Percentiles rank a stretch among this genome's conserved stretches.
Conservation (phyloP, 1,140 invertebrate genomes). For the Megalopta genalis region DNA sequence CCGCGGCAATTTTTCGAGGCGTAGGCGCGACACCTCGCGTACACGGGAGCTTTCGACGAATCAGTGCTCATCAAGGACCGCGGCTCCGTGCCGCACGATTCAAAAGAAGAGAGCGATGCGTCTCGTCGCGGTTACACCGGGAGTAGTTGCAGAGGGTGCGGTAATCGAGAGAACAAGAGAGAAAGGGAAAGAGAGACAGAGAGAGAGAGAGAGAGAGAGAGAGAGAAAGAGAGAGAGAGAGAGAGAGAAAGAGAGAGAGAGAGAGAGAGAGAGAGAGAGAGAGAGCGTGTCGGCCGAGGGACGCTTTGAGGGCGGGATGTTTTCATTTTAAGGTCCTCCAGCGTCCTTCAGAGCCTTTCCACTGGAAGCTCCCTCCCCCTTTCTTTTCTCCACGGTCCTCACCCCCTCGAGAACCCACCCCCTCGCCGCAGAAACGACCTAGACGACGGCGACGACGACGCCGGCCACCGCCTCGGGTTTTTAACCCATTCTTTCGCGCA, state of each 20-base stretch:
- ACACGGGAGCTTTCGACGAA: slow-evolving; percentile 8
- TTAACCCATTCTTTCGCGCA: slow-evolving; percentile 70
- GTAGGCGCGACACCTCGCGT: slow-evolving; percentile 3
- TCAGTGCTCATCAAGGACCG: slow-evolving; percentile 38
- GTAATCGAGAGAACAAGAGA: slow-evolving; percentile 30
- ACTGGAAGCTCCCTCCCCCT: slow-evolving; percentile 31
- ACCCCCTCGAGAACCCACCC: background rate
- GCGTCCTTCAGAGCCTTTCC: slow-evolving; percentile 57
- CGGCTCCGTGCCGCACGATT: slow-evolving; percentile 1
- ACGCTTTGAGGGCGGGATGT: slow-evolving; percentile 67
- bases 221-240: background rate
- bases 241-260: background rate
- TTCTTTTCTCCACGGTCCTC: slow-evolving; percentile 46
- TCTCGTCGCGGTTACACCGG: background rate
- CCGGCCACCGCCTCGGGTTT: slow-evolving; percentile 56
- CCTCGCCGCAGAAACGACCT: slow-evolving; percentile 3
- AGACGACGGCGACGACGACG: slow-evolving; percentile 10
- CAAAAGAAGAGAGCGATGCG: slow-evolving; percentile 26
- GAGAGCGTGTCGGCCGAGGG: slow-evolving; percentile 39
- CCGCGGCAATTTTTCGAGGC: slow-evolving; percentile 25
- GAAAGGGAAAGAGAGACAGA: background rate
- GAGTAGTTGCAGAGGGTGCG: slow-evolving; percentile 23
- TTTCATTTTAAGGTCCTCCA: slow-evolving; percentile 69
- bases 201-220: background rate
- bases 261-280: background rate